These are phyloP conservation scores for Eilema caniola DNA, from an alignment of 2,888 invertebrate genomes.

Conservation along the genomic window DNA sequence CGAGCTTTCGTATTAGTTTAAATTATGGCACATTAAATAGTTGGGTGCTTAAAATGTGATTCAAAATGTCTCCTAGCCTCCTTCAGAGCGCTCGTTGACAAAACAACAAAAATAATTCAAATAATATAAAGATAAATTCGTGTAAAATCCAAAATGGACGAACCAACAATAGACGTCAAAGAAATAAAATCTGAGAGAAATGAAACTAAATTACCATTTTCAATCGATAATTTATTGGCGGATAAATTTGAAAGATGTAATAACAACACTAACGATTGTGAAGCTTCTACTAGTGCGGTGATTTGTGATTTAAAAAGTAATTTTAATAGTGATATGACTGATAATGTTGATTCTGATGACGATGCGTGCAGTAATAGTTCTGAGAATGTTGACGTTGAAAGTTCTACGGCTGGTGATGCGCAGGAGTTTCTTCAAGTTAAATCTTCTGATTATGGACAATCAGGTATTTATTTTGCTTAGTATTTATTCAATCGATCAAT, in stretches of 20 bases:
- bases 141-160: conserved; percentile 40
- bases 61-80: conserved; percentile 52
- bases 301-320: conserved; percentile 42
- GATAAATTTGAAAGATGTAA: conserved; percentile 66
- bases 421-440: conserved; percentile 69
- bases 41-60: conserved; percentile 42
- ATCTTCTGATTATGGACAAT: conserved; percentile 73
- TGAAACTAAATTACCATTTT: conserved; percentile 75
- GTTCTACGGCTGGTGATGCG: conserved; percentile 67
- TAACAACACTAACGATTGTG: conserved; percentile 34
- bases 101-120: conserved; percentile 27
- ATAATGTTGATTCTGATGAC: conserved; percentile 64
- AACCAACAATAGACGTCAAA: conserved; percentile 62
- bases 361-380: conserved; percentile 71
- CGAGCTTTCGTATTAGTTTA: conserved; percentile 78
- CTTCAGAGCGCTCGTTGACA: conserved; percentile 50
- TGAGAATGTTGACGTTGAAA: conserved; percentile 79
- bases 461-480: conserved; percentile 60
- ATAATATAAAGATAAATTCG: conserved; percentile 8
- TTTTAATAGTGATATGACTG: conserved; percentile 56
- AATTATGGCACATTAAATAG: conserved; percentile 61
- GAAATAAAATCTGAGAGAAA: conserved; percentile 64
- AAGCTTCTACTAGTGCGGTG: conserved; percentile 54
- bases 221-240: conserved; percentile 78
- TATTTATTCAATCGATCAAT: not conserved